Evolutionary conservation across 2,888 invertebrate genomes (phyloP).

Genomic region (Anticlea derivata): DNA sequence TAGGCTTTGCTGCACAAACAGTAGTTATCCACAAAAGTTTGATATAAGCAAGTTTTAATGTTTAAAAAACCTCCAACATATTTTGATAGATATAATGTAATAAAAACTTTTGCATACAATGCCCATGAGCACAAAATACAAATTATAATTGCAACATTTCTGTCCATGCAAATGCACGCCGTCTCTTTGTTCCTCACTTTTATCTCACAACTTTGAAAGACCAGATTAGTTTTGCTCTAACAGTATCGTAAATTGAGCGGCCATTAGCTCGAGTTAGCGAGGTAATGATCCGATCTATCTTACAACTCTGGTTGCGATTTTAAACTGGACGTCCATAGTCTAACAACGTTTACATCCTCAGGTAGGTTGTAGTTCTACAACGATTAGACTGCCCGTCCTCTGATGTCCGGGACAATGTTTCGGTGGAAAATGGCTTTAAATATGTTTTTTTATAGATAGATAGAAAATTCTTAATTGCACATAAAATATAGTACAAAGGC

Average conservation of each 20-base stretch:
- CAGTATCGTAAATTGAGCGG: constrained; percentile 62
- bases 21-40: not conserved
- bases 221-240: constrained; percentile 68
- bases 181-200: constrained; percentile 59
- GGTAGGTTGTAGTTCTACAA: not conserved
- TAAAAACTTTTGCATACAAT: not conserved
- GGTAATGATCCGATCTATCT: constrained; percentile 58
- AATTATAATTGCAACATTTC: constrained; percentile 47
- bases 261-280: constrained; percentile 51
- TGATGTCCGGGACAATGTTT: not conserved
- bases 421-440: no score
- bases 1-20: not conserved
- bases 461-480: no score
- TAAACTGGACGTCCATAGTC: no score
- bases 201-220: constrained; percentile 58
- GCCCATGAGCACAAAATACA: constrained; percentile 47
- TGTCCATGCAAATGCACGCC: constrained; percentile 59
- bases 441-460: no score
- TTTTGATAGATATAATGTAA: no score
- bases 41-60: no score
- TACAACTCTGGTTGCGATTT: constrained; percentile 44
- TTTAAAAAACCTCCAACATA: no score
- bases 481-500: no score
- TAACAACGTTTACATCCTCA: no score
- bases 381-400: not conserved